These are phyloP conservation scores for Mastomys coucha DNA, from an alignment of 2,113 vertebrate species.

Conservation along the genomic window DNA sequence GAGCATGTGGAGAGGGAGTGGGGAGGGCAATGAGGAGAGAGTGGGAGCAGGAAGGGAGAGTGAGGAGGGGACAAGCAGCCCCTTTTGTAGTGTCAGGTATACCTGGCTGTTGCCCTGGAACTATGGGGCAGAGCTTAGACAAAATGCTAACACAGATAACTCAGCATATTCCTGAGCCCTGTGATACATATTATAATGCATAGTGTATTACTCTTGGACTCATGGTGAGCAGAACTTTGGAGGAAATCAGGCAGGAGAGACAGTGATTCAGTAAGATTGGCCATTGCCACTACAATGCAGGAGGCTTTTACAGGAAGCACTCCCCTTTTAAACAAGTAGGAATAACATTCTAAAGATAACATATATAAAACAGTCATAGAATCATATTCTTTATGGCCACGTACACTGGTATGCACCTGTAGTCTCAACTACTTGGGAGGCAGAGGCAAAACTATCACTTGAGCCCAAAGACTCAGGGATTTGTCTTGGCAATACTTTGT, in stretches of 20 bases:
- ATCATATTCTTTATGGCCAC: background rate
- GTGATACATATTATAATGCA: background rate
- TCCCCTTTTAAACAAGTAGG: background rate
- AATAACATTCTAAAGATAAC: background rate
- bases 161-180: background rate
- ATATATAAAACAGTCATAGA: background rate
- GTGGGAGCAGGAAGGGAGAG: too few species aligned
- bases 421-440: background rate
- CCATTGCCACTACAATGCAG: background rate
- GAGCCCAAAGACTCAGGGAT: background rate
- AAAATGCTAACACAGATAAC: background rate
- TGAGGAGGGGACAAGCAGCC: too few species aligned
- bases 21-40: too few species aligned
- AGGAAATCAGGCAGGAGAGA: background rate
- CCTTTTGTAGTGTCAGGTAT: too few species aligned
- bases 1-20: too few species aligned
- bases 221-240: background rate
- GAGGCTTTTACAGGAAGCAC: background rate
- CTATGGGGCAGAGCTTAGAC: too few species aligned
- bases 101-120: too few species aligned
- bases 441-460: background rate
- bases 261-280: background rate
- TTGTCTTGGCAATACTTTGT: background rate
- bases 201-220: background rate
- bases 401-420: background rate